Evolutionary conservation across 2,113 vertebrate species (phyloP).

Genomic region (Halcyon senegalensis): DNA sequence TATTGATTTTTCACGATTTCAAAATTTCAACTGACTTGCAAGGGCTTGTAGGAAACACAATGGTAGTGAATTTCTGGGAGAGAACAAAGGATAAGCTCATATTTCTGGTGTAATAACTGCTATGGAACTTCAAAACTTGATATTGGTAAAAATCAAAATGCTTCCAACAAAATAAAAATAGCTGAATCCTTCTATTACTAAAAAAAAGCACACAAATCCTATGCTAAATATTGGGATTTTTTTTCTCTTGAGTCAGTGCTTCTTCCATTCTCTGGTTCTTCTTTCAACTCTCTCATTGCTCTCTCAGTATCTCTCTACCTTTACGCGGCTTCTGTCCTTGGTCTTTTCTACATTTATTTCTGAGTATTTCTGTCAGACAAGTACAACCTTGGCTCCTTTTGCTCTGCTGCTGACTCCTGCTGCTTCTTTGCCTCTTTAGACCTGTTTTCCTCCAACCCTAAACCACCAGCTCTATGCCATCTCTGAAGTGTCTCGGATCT

Average conservation of each 20-base stretch:
- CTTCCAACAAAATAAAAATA: background rate
- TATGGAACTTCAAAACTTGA: background rate
- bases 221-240: background rate
- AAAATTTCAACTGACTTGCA: background rate
- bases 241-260: background rate
- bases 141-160: background rate
- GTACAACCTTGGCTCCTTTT: background rate
- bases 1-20: background rate
- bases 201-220: background rate
- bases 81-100: background rate
- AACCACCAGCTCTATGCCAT: background rate
- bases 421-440: background rate
- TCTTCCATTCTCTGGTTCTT: background rate
- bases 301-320: background rate
- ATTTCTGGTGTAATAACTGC: background rate
- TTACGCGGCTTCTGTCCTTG: accelerated
- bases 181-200: background rate
- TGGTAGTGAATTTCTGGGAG: background rate
- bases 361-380: background rate
- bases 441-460: background rate
- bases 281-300: background rate
- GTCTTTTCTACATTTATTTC: background rate
- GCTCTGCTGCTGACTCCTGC: background rate
- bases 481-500: background rate
- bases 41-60: background rate